Evolutionary conservation across 2,888 invertebrate species (phyloP).

Genomic region (Prionchulus punctatus): DNA sequence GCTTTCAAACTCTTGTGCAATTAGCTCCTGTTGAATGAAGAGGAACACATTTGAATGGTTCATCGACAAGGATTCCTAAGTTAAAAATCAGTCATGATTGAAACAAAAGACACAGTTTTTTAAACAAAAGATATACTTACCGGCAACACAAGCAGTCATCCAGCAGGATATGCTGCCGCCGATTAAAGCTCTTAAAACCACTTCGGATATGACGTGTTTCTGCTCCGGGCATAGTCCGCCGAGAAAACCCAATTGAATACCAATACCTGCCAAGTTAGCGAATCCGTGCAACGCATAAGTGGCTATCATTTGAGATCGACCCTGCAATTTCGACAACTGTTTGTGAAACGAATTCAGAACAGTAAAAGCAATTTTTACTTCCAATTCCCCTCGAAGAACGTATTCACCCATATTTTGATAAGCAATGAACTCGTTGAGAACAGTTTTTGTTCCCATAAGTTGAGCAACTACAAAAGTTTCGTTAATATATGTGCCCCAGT

Average conservation of each 20-base stretch:
- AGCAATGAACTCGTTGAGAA: slow-evolving; percentile 31
- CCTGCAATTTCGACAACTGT: slow-evolving; percentile 6
- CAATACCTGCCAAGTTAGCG: slow-evolving; percentile 36
- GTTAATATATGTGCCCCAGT: background rate
- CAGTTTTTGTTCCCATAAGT: slow-evolving; percentile 30
- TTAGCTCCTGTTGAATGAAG: too few species aligned
- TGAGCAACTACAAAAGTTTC: slow-evolving; percentile 17
- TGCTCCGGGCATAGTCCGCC: slow-evolving; percentile 17
- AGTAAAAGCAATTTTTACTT: background rate
- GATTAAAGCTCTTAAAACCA: slow-evolving; percentile 18
- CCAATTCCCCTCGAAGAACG: slow-evolving; percentile 8
- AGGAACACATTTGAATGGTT: too few species aligned
- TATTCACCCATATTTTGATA: slow-evolving; percentile 27
- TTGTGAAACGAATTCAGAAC: background rate
- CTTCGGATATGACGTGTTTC: slow-evolving; percentile 16
- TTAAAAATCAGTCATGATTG: too few species aligned
- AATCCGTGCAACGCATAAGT: slow-evolving; percentile 39
- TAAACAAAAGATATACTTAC: too few species aligned
- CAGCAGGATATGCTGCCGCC: slow-evolving; percentile 21
- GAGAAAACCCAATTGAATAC: slow-evolving; percentile 32
- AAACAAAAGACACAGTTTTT: too few species aligned
- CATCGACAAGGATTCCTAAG: too few species aligned
- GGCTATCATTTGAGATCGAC: slow-evolving; percentile 22
- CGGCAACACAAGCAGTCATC: slow-evolving; percentile 22
- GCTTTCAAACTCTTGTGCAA: too few species aligned